Conservation (phyloP, 1,140 invertebrate species). For the Musca vetustissima region DNA sequence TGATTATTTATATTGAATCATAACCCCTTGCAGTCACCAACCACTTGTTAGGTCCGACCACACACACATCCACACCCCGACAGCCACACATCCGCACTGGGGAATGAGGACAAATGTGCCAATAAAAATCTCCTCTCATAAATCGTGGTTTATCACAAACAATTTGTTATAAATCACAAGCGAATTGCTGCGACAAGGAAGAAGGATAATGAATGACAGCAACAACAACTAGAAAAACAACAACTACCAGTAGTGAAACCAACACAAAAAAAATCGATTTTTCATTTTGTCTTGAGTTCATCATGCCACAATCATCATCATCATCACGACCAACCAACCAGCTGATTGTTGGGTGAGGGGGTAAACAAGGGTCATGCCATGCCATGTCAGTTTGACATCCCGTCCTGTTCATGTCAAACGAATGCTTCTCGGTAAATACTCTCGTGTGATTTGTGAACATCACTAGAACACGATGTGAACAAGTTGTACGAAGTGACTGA, state of each 20-base stretch:
- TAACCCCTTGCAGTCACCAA: neutral
- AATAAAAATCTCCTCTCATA: conserved; percentile 9
- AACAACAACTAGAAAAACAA: too few relatives aligned
- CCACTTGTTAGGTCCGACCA: conserved; percentile 5
- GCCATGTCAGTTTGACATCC: too few relatives aligned
- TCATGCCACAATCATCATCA: too few relatives aligned
- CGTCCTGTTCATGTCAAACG: too few relatives aligned
- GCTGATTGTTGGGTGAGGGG: too few relatives aligned
- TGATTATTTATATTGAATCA: too few relatives aligned
- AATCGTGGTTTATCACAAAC: conserved; percentile 23
- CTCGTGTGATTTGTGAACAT: neutral
- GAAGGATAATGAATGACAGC: neutral
- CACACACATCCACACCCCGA: neutral
- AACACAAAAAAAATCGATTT: conserved; percentile 8
- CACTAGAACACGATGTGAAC: neutral
- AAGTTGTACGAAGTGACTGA: neutral
- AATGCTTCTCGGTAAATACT: too few relatives aligned
- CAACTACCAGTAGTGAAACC: neutral
- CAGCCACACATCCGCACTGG: neutral
- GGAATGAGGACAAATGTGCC: neutral
- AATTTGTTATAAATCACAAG: neutral
- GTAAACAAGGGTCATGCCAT: too few relatives aligned
- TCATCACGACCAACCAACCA: too few relatives aligned
- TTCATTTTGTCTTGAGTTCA: neutral
- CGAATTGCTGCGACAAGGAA: conserved; percentile 1